Percentiles rank a stretch among this genome's conserved stretches.
These are phyloP conservation scores for Globodera ellingtonae DNA, from an alignment of 1,140 invertebrate species.

Conservation along the genomic window DNA sequence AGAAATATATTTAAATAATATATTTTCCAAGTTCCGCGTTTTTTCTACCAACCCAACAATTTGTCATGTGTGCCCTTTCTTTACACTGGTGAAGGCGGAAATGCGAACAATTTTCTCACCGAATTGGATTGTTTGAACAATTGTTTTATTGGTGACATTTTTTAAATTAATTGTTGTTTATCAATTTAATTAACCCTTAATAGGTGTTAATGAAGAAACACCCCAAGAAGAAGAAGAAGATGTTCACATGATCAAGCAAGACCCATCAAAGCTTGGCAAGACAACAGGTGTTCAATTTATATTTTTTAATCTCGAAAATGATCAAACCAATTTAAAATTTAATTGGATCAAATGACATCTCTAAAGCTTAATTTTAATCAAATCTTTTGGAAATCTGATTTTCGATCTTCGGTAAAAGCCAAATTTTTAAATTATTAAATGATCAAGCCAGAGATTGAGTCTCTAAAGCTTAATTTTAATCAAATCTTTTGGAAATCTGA, in stretches of 20 bases:
- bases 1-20: not conserved
- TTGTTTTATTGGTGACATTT: conserved; percentile 35
- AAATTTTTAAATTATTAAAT: no score
- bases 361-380: no score
- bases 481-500: no score
- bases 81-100: conserved; percentile 40
- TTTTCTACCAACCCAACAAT: conserved; percentile 33
- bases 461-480: no score
- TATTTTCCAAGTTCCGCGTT: conserved; percentile 28
- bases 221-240: conserved; percentile 30
- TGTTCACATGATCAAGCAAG: conserved; percentile 22
- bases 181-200: conserved; percentile 5
- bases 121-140: conserved; percentile 44
- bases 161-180: conserved; percentile 3
- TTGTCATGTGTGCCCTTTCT: conserved; percentile 35
- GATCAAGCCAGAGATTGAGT: no score
- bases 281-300: not conserved
- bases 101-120: conserved; percentile 41
- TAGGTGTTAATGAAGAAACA: conserved; percentile 31
- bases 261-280: not conserved
- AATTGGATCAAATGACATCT: no score
- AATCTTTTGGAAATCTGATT: no score
- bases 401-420: no score
- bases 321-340: no score
- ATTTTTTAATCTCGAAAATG: no score